A percentile compares a stretch with the other conserved stretches of the same genome.
phyloP scores from a whole-genome alignment of 2,797 vertebrate species.

The Cirrhinus mrigala region DNA sequence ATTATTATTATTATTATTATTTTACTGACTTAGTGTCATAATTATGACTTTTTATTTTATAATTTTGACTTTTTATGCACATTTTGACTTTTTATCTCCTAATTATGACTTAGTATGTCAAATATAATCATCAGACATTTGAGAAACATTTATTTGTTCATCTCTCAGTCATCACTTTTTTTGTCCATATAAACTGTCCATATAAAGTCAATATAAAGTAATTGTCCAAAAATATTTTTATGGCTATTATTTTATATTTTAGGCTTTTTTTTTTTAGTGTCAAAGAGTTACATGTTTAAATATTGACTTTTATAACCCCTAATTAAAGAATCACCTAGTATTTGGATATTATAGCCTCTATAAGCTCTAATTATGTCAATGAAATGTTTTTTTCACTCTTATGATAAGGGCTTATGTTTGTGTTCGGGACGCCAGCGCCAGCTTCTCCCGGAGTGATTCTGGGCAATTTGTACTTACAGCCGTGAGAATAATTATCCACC shows the following conservation, averaged over 20 bases:
- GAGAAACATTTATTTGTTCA: too few species aligned
- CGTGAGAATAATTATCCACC: conserved; percentile 76
- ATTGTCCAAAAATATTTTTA: too few species aligned
- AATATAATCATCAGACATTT: too few species aligned
- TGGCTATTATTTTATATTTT: neutral
- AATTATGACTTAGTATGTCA: too few species aligned
- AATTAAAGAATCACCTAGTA: neutral
- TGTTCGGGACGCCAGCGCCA: conserved; percentile 32
- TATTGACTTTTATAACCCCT: neutral
- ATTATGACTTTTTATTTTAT: too few species aligned
- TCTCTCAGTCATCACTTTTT: too few species aligned
- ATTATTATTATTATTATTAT: too few species aligned
- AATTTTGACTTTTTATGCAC: too few species aligned
- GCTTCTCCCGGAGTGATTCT: conserved; percentile 55
- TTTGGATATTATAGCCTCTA: neutral
- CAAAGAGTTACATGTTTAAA: neutral
- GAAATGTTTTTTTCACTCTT: neutral
- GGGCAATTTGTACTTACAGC: conserved; percentile 83
- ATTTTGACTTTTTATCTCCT: too few species aligned
- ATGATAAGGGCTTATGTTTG: neutral
- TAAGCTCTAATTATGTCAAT: neutral
- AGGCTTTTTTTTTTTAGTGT: neutral
- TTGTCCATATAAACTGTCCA: too few species aligned
- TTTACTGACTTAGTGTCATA: too few species aligned
- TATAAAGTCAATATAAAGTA: too few species aligned